Conservation (phyloP, 2,113 vertebrate species). For the Urocynchramus pylzowi region DNA sequence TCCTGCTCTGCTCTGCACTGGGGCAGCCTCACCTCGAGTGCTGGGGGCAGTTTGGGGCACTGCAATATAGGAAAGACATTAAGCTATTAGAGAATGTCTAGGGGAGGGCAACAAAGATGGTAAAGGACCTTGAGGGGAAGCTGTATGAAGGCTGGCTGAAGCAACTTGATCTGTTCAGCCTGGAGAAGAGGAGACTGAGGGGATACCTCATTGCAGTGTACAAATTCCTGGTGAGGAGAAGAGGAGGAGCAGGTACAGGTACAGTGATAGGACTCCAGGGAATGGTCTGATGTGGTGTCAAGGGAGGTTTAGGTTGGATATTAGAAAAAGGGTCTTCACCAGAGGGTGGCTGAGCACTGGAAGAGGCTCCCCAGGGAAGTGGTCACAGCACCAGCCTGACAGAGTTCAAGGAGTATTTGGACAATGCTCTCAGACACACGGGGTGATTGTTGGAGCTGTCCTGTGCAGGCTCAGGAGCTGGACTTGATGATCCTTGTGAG, state of each 20-base stretch:
- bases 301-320: neutral
- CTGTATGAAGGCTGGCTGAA: neutral
- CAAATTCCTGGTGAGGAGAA: neutral
- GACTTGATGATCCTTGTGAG: neutral
- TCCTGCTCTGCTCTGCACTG: neutral
- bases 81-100: neutral
- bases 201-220: neutral
- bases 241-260: fast-evolving
- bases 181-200: neutral
- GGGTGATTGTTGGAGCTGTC: too few species aligned
- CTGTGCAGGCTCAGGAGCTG: neutral
- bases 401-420: neutral
- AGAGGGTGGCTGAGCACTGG: neutral
- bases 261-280: neutral
- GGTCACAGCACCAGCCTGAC: neutral
- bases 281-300: neutral
- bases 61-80: neutral
- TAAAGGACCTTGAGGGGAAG: neutral
- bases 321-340: neutral
- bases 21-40: fast-evolving
- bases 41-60: neutral
- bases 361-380: neutral
- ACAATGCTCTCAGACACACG: neutral
- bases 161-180: neutral
- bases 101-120: neutral